Base-by-base conservation (phyloP, 2,113 vertebrate genomes). In the Pholis gunnellus region DNA sequence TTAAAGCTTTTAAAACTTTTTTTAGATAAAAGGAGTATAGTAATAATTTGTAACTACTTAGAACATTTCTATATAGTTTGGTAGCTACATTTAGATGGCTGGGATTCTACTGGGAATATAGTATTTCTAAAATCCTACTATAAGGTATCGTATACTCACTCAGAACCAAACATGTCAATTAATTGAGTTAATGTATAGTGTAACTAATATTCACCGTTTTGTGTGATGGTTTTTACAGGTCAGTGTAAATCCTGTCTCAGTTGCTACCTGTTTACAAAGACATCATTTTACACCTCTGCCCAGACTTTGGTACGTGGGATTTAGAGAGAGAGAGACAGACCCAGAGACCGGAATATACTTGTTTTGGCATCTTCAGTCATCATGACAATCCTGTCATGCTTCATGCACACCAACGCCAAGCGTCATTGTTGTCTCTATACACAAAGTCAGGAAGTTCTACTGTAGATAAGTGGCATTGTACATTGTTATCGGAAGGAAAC, bases 401-500 rank as follows among this genome's bases (percentile, higher is more conserved):
- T 36, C 27, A 69, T 31, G 34, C 20, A 50, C 9, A 72, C 34
- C 61, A 10, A 59, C 46, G 8, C 44, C 29, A 69, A 38, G 64
- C 1, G 0, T 72, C 61, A 40, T 10, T 46, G 9, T 46, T 74
- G 36, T 4, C 6, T 61, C 11, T 63, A 63, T 57, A 3, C 57
- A 70, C 38, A 17, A 71, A 77, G 36, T 74, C 66, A 81, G 83
- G 87, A 87, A 87, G 82, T 48, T 59, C 27, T 22, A 2, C n/a
- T 48, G 15, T n/a, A 77, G 82, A 87, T 83, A 88, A 69, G 36
- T 38, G 25, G 1, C 1, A 9, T 9, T 76, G 65, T 78, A 76
- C 80, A 52, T 1, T 72, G 52, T 85, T 84, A 77, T 88, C 85
- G 69, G 54, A 50, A 78, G 84, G 79, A 90, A 93, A 87, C 79